Evolutionary conservation across 1,140 invertebrate species (phyloP).

Genomic region (Ditylenchus dipsaci): DNA sequence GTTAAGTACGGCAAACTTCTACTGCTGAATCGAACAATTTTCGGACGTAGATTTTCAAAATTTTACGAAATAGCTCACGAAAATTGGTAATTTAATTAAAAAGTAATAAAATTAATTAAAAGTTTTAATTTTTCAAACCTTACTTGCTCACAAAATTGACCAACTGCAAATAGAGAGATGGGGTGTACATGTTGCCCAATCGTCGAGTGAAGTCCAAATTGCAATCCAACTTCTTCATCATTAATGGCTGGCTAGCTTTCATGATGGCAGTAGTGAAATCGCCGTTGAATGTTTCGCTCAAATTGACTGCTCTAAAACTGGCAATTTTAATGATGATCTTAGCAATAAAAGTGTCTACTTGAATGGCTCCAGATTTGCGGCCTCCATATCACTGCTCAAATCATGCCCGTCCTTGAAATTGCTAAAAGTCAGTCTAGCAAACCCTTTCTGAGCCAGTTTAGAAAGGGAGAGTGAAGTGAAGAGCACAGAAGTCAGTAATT

Average conservation of each 20-base stretch:
- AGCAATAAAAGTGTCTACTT: slow-evolving; percentile 5
- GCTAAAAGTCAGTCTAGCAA: slow-evolving; percentile 79
- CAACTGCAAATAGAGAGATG: slow-evolving; percentile 87
- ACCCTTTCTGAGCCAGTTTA: slow-evolving; percentile 93
- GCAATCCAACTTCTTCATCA: slow-evolving; percentile 81
- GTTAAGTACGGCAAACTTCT: no score
- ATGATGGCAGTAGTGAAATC: slow-evolving; percentile 77
- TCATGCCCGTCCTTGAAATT: slow-evolving; percentile 64
- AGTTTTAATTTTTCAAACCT: slow-evolving; percentile 3
- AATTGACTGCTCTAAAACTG: slow-evolving; percentile 42
- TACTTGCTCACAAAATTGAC: slow-evolving; percentile 74
- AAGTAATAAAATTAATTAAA: neutral
- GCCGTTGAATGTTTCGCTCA: slow-evolving; percentile 13
- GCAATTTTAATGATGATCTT: neutral
- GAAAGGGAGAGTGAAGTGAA: slow-evolving; percentile 96
- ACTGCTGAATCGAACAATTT: no score
- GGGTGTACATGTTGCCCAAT: slow-evolving; percentile 98
- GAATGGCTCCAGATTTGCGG: neutral
- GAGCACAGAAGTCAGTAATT: slow-evolving; percentile 71
- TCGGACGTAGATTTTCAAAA: no score
- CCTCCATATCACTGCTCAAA: slow-evolving; percentile 23
- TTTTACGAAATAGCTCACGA: no score
- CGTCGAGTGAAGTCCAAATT: slow-evolving; percentile 78
- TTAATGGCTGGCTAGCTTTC: slow-evolving; percentile 77
- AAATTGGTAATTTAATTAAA: no score